Conservation (phyloP, 2,888 invertebrate genomes). For the Lysandra coridon region DNA sequence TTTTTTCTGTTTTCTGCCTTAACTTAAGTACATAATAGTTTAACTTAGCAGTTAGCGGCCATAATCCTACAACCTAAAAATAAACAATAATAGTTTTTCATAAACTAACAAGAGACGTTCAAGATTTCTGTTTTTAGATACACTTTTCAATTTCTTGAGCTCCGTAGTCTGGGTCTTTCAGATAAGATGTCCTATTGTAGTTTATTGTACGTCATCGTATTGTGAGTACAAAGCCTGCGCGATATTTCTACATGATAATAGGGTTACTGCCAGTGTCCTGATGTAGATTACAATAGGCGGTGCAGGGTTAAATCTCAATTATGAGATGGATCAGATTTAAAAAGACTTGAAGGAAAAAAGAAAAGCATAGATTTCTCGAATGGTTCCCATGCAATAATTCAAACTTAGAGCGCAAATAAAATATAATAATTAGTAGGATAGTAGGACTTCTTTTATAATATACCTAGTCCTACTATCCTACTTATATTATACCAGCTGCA, state of each 20-base stretch:
- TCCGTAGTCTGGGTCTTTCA: neutral
- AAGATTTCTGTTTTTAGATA: slow-evolving; percentile 9
- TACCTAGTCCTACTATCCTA: no score
- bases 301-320: neutral
- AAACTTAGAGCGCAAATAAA: no score
- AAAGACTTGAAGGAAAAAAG: neutral
- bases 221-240: slow-evolving; percentile 4
- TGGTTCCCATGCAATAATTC: no score
- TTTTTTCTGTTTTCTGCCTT: no score
- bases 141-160: slow-evolving; percentile 13
- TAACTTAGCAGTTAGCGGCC: no score
- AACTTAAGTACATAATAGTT: no score
- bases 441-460: no score
- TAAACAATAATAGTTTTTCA: neutral
- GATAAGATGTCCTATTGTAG: slow-evolving; percentile 15
- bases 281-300: neutral
- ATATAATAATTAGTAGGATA: no score
- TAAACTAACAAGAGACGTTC: neutral
- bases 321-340: neutral
- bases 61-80: neutral
- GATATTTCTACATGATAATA: slow-evolving; percentile 21
- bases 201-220: slow-evolving; percentile 20
- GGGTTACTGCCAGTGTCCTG: neutral
- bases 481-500: no score
- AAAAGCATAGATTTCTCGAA: no score